Evolutionary conservation across 2,113 vertebrate species (phyloP), one percentile per base, ranked within the genome.

Genomic region (Rhinolophus sinicus): DNA sequence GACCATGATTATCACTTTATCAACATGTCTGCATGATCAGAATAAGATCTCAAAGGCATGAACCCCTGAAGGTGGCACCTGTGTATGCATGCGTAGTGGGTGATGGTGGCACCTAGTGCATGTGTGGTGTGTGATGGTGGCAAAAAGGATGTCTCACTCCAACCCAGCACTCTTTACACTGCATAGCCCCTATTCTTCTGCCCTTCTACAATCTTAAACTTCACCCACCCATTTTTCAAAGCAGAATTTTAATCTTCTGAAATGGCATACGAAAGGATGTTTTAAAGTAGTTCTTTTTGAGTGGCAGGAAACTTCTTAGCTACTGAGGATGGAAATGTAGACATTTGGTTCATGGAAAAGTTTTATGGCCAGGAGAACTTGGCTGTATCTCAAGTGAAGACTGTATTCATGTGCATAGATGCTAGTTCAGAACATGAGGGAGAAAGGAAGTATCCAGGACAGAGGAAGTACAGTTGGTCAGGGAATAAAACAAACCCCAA

Each of bases 381-480:
- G n/a, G 22, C 9, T 35, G 1, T 28, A 50, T 38, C 11, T 10
- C 38, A 72, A 72, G 19, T 50, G 28, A 84, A 70, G 18, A 76
- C 38, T 85, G 8, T 54, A 54, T n/a, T 94, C 10, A 54, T 22
- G 26, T 72, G 5, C 24, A 62, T 7, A 6, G 18, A 40, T 56
- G 56, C 54, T 88, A 15, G 21, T 85, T 97, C 76, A 95, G 85
- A 52, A 56, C 21, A 77, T 8, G n/a, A 60, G 35, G 35, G 16
- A 86, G 26, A 54, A 33, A 83, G 56, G 50, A 96, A 93, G 88
- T 75, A 80, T 30, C 12, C 15, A 64, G 13, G 67, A 89, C 26
- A 93, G 30, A 96, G 67, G 26, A 95, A 96, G n/a, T 72, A 4
- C 9, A 76, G 69, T 54, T 81, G 64, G 62, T 93, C 40, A 73